Evolutionary conservation across 2,888 invertebrate species (phyloP), one percentile per base, ranked within the genome.

Genomic region (Smittia aterrima): DNA sequence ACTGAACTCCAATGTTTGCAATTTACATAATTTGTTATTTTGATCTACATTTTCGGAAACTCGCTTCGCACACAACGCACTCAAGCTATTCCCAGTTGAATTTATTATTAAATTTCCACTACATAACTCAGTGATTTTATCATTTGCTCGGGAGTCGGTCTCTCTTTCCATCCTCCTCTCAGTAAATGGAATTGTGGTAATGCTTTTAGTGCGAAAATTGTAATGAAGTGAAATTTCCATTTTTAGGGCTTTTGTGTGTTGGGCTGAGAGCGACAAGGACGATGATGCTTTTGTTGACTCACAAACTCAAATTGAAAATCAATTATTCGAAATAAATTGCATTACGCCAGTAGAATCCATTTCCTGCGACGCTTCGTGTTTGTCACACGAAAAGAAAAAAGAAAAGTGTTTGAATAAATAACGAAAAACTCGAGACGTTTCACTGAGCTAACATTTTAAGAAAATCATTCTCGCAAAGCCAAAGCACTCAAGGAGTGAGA

Each of bases 41-140:
- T 24, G 68, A 68, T 68, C 22, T 47, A 16, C 18, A 58, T 4
- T 18, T 58, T 16, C 53, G n/a, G 53, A 22, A 58, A 4, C 24
- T 24, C 24, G 4, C 13, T 53, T 58, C 58, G 58, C 24, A 27
- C 27, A 27, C 13, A 64, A 67, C 67, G 41, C 67, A 67, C 41
- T 40, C 40, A 20, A 67, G 41, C 22, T n/a, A 13, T 64, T 22
- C 20, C 6, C 9, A 58, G 64, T 27, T 16, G 25, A 40, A 62
- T 62, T 72, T 58, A 62, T 58, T 62, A 72, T 72, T 58, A 72
- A 62, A 72, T 72, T 72, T 72, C 72, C 72, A 72, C 72, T 72
- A 72, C 72, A 72, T 72, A 72, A 72, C 54, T 72, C 72, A 72
- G 54, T 72, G 72, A 72, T 72, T 71, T 71, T 72, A 72, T 72